Evolutionary conservation across 2,113 vertebrate species (phyloP), one percentile per base, ranked within the genome.

Genomic region (Zapus hudsonius): DNA sequence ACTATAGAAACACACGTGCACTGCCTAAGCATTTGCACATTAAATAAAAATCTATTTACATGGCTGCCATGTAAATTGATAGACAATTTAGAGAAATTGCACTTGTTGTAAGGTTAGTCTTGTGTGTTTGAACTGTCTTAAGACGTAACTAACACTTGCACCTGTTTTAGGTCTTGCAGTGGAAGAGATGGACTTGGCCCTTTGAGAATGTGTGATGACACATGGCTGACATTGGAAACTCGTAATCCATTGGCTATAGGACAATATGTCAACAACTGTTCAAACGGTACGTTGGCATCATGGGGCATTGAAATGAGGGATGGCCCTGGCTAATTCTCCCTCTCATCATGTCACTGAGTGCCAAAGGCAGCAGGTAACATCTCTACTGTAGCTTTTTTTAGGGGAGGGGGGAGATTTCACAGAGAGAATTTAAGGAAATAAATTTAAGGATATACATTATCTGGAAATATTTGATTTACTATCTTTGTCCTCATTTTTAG

Each of bases 211-310:
- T 98, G 98, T 40, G 99, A 99, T 90, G 97, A 95, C 95, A 99
- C 98, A 70, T 99, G 99, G 99, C 97, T 99, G 75, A 99, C 98
- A 2, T 89, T 96, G 67, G 95, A 88, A 72, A 97, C 96, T 1
- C 95, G 94, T 27, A 99, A 99, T 95, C 99, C 99, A 20, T 97
- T 99, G 78, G 98, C 99, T 0, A 95, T 99, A 73, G 99, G 99
- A 70, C 99, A 99, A 84, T 99, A 99, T 19, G 98, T 99, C 70
- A 99, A 99, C 98, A 99, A 99, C 96, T 99, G 99, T 96, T 99
- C 99, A n/a, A 98, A 98, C 57, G 98, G 98, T 98, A 98, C 90
- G 98, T 96, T 82, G 42, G 5, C 42, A 57, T 74, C 31, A 3
- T n/a, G 17, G 31, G 27, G 25, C 40, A 79, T 19, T 59, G 74